A percentile compares a stretch with the other conserved stretches of the same genome.
These are phyloP conservation scores for Nycticryphes semicollaris DNA, from an alignment of 2,113 vertebrate species.

Conservation along the genomic window DNA sequence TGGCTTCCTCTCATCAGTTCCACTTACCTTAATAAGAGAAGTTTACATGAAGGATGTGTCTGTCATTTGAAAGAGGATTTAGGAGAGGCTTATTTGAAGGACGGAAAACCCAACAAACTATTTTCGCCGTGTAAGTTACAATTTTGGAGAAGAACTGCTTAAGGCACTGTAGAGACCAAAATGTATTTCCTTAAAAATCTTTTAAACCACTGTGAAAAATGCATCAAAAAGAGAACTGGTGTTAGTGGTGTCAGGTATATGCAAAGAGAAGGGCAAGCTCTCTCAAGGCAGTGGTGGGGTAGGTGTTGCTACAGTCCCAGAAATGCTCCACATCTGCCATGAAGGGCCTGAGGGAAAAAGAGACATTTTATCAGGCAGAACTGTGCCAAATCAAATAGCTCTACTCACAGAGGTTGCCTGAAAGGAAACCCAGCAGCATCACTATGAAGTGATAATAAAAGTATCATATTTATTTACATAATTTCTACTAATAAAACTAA, in stretches of 20 bases:
- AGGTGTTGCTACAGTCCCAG: neutral
- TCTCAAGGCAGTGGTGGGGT: neutral
- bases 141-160: neutral
- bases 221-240: neutral
- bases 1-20: neutral
- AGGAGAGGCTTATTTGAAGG: neutral
- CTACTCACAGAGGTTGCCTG: neutral
- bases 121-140: neutral
- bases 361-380: neutral
- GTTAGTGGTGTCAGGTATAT: neutral
- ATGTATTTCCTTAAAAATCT: neutral
- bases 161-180: neutral
- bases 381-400: neutral
- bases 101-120: neutral
- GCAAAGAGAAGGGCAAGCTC: neutral
- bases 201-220: neutral
- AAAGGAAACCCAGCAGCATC: neutral
- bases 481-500: neutral
- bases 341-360: neutral
- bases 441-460: neutral
- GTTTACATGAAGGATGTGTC: neutral
- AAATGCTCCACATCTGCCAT: neutral
- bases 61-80: neutral
- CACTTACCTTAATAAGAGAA: neutral
- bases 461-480: neutral